Evolutionary conservation across 2,888 invertebrate genomes (phyloP).

Genomic region (Sympetrum striolatum): DNA sequence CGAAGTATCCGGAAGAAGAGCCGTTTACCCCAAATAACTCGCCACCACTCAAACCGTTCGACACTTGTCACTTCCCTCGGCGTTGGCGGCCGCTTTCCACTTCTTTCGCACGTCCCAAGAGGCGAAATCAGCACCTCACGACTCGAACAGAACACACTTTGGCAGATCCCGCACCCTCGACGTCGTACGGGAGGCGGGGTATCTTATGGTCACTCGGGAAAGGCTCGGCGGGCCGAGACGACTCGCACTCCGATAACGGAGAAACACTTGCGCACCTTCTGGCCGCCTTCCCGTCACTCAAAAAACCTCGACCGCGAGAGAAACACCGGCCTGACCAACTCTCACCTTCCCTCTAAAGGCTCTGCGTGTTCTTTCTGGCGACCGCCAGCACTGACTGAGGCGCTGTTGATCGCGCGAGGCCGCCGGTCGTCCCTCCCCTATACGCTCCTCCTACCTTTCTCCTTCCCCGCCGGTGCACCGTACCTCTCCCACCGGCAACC

Average conservation of each 20-base stretch:
- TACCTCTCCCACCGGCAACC: background rate
- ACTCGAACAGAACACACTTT: too few species aligned
- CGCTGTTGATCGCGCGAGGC: constrained; percentile 26
- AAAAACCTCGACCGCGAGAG: background rate
- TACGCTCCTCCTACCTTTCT: background rate
- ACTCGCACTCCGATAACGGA: background rate
- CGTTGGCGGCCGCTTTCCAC: too few species aligned
- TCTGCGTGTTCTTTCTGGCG: constrained; percentile 22
- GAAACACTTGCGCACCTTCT: background rate
- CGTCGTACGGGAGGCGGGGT: too few species aligned
- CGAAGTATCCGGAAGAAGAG: background rate
- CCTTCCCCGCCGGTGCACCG: background rate
- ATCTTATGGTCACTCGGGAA: background rate
- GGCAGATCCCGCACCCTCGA: too few species aligned
- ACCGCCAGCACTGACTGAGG: constrained; percentile 37
- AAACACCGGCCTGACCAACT: background rate
- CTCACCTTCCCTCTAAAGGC: background rate
- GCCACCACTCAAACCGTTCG: background rate
- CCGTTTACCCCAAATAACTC: background rate
- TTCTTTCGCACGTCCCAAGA: too few species aligned
- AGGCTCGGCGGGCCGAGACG: background rate
- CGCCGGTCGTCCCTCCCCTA: background rate
- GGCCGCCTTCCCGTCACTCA: background rate
- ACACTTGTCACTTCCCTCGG: background rate
- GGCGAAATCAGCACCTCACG: too few species aligned